Percentiles rank a stretch among this genome's conserved stretches.
Evolutionary conservation across 2,113 vertebrate genomes (phyloP).

Genomic region (Polyodon spathula): DNA sequence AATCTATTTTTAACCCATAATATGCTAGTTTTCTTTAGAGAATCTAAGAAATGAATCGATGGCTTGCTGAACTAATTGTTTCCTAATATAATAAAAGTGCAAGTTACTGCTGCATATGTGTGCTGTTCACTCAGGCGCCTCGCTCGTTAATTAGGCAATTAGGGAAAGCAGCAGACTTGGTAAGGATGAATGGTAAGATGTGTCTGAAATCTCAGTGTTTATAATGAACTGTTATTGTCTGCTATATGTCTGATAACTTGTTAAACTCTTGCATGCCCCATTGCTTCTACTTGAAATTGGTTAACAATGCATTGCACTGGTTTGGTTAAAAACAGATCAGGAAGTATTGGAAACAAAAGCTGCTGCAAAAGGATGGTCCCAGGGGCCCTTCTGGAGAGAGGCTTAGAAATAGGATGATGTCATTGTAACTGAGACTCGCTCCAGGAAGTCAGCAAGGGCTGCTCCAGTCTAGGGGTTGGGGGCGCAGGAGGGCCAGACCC

Average conservation of each 20-base stretch:
- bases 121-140: no score
- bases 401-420: slow-evolving; percentile 37
- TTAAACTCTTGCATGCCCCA: not conserved
- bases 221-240: not conserved
- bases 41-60: not conserved
- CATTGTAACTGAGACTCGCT: slow-evolving; percentile 35
- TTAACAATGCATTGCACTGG: slow-evolving; percentile 1
- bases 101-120: not conserved
- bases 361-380: slow-evolving; percentile 3
- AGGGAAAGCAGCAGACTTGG: not conserved
- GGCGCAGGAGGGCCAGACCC: slow-evolving; percentile 17
- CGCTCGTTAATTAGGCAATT: not conserved
- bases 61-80: not conserved
- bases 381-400: not conserved
- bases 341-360: slow-evolving; percentile 3
- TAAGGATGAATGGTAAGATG: not conserved
- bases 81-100: not conserved
- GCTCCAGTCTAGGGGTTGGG: slow-evolving; percentile 18
- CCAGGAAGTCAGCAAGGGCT: slow-evolving; percentile 30
- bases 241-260: not conserved
- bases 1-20: no score
- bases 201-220: not conserved
- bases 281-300: not conserved
- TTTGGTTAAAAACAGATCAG: not conserved
- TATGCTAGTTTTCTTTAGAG: no score